phyloP scores from a whole-genome alignment of 2,113 vertebrate genomes.

The Micromys minutus region DNA sequence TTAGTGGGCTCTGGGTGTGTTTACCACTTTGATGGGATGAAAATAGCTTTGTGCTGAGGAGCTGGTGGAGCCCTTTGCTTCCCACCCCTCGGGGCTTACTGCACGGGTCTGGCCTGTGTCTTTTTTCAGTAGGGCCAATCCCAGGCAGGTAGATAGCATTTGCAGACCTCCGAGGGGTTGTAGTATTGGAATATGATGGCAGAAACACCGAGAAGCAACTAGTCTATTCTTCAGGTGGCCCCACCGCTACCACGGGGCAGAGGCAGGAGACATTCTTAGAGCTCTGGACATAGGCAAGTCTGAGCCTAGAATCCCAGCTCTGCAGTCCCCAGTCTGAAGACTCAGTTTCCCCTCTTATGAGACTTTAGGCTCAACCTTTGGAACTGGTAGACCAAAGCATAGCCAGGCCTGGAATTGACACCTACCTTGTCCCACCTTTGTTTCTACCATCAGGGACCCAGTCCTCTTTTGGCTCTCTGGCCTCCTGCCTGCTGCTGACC shows the following conservation, averaged over 20 bases:
- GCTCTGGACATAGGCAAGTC: background rate
- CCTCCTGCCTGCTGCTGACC: too few relatives aligned
- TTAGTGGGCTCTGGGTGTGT: slow-evolving; percentile 40
- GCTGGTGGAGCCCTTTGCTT: rapidly evolving
- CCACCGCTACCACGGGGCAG: background rate
- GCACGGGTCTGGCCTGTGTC: background rate
- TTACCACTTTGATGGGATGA: slow-evolving; percentile 39
- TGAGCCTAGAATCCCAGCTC: background rate
- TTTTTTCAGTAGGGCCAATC: background rate
- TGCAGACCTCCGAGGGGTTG: background rate
- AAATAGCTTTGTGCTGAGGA: background rate
- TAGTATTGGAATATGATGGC: background rate
- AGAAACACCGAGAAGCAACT: background rate
- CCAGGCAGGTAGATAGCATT: background rate
- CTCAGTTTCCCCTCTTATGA: background rate
- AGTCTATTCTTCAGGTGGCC: background rate
- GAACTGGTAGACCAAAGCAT: background rate
- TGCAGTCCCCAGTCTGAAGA: background rate
- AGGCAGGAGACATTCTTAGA: background rate
- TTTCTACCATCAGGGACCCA: rapidly evolving
- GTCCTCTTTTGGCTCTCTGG: background rate
- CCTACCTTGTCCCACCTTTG: background rate
- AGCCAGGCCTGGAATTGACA: background rate
- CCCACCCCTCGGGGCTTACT: background rate
- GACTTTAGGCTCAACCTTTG: background rate